These are phyloP conservation scores for Polydrusus pterygomalis DNA, from an alignment of 2,888 invertebrate species.

Conservation along the genomic window DNA sequence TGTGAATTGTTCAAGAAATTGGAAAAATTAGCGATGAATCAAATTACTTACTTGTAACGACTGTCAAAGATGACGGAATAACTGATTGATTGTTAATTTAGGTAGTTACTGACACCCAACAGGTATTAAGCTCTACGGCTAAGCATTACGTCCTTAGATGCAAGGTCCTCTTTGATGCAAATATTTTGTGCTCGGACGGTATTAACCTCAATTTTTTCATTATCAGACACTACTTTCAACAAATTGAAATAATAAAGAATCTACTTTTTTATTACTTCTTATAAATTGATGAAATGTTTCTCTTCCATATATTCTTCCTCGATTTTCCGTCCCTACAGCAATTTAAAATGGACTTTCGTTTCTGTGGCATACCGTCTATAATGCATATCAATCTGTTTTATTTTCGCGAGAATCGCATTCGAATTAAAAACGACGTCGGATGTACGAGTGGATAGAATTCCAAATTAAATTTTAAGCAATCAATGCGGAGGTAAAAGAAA, in stretches of 20 bases:
- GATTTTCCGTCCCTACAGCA: slow-evolving; percentile 14
- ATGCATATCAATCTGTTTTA: slow-evolving; percentile 55
- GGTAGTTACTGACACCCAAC: no score
- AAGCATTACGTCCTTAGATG: no score
- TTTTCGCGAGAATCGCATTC: slow-evolving; percentile 46
- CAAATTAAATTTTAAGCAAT: slow-evolving; percentile 60
- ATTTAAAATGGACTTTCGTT: slow-evolving; percentile 42
- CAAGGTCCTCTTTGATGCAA: no score
- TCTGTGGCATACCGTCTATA: slow-evolving; percentile 45
- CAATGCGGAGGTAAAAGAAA: slow-evolving; percentile 58
- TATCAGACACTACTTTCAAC: background rate
- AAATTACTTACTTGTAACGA: no score
- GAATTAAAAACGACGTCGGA: slow-evolving; percentile 45
- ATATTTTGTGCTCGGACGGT: no score
- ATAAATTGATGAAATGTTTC: slow-evolving; percentile 8
- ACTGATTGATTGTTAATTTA: no score
- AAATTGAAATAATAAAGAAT: background rate
- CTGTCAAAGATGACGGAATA: no score
- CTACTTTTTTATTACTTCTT: background rate
- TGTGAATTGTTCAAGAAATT: no score
- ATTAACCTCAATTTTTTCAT: no score
- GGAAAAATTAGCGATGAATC: no score
- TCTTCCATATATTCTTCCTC: slow-evolving; percentile 74
- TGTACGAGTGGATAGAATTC: slow-evolving; percentile 57
- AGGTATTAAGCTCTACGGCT: no score